Conservation (phyloP, 1,140 invertebrate species). For the Acromyrmex echinatior region DNA sequence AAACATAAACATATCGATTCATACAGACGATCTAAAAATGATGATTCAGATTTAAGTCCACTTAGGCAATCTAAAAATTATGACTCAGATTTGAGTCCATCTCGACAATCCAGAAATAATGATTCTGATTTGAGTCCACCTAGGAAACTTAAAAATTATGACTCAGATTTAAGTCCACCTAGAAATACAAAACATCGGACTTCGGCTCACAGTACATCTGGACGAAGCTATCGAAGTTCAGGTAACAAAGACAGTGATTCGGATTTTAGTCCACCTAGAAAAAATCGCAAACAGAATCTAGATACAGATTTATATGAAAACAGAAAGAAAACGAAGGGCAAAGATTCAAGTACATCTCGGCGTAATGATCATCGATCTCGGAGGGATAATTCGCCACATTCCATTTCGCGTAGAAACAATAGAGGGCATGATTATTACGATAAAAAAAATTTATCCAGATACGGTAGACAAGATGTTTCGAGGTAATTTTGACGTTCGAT, state of each 20-base stretch:
- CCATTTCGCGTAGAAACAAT: constrained; percentile 80
- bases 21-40: constrained; percentile 57
- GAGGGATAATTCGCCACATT: constrained; percentile 34
- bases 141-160: constrained; percentile 66
- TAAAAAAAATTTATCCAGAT: constrained; percentile 75
- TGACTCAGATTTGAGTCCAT: constrained; percentile 68
- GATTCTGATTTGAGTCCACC: constrained; percentile 71
- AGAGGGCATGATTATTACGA: constrained; percentile 76
- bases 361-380: constrained; percentile 25
- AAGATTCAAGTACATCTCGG: constrained; percentile 46
- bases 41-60: constrained; percentile 72
- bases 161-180: constrained; percentile 81
- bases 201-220: constrained; percentile 63
- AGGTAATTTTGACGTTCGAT: constrained; percentile 28
- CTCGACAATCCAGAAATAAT: constrained; percentile 62
- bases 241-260: constrained; percentile 68
- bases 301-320: constrained; percentile 58
- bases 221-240: constrained; percentile 50
- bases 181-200: constrained; percentile 70
- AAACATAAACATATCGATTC: constrained; percentile 41
- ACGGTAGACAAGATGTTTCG: not conserved
- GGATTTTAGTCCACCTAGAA: constrained; percentile 78
- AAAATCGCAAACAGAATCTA: constrained; percentile 63
- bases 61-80: constrained; percentile 62
- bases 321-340: constrained; percentile 66